Conservation (phyloP, 2,113 vertebrate species). For the Pelvicachromis taeniatus region DNA sequence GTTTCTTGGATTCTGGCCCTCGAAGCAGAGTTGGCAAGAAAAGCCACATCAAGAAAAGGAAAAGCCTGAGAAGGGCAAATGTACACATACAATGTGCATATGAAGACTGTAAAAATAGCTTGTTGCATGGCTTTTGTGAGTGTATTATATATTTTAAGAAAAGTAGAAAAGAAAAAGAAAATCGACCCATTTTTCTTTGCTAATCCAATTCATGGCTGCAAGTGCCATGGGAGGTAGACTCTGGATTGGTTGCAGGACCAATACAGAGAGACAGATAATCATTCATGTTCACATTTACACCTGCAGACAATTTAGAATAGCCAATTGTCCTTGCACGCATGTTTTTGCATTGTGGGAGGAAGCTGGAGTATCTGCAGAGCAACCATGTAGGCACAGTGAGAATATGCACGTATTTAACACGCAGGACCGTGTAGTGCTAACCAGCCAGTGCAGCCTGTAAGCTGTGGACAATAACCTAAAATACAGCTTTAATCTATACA, state of each 20-base stretch:
- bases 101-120: neutral
- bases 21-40: neutral
- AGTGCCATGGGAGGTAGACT: neutral
- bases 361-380: neutral
- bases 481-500: neutral
- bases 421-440: neutral
- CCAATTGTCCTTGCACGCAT: neutral
- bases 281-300: neutral
- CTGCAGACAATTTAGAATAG: neutral
- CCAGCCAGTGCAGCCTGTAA: neutral
- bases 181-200: neutral
- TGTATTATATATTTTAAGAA: neutral
- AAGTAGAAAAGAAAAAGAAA: neutral
- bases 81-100: neutral
- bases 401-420: neutral
- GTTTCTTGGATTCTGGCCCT: neutral
- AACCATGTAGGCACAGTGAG: neutral
- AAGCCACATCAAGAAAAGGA: neutral
- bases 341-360: neutral
- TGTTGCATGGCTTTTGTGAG: neutral
- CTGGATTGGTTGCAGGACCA: neutral
- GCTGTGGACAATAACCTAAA: neutral
- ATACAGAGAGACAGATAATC: neutral
- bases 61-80: fast-evolving
- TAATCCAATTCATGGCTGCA: neutral